Evolutionary conservation across 2,113 vertebrate genomes (phyloP).

Genomic region (Chaetorhynchus papuensis): DNA sequence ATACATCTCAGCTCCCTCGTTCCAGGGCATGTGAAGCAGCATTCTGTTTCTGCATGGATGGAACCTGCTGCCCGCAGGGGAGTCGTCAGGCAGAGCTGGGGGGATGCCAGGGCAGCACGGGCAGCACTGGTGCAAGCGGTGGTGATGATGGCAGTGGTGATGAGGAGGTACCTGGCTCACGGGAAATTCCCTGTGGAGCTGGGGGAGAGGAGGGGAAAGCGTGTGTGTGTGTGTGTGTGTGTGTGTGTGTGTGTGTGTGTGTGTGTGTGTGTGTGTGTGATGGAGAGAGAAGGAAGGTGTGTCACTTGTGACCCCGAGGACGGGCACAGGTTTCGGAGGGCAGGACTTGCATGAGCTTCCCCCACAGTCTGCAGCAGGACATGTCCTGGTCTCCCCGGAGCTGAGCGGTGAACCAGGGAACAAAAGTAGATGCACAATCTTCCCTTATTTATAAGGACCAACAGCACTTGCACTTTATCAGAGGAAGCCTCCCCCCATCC

Average conservation of each 20-base stretch:
- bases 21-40: not conserved
- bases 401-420: not conserved
- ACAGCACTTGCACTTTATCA: conserved; percentile 37
- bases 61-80: not conserved
- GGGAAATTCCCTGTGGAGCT: not conserved
- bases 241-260: not conserved
- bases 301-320: not conserved
- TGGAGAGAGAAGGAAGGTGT: not conserved
- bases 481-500: not conserved
- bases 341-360: not conserved
- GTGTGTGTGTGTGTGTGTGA: not conserved
- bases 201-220: not conserved
- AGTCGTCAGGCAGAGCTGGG: not conserved
- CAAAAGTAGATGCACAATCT: not conserved
- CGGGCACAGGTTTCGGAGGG: not conserved
- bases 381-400: not conserved
- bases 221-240: accelerated
- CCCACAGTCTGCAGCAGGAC: not conserved
- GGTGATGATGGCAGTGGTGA: not conserved
- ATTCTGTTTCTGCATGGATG: not conserved
- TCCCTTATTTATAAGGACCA: conserved; percentile 27
- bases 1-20: not conserved
- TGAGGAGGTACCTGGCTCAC: not conserved
- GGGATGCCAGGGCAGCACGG: not conserved
- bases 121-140: not conserved